These are phyloP conservation scores for Anthoscopus minutus DNA, from an alignment of 2,113 vertebrate species.

Conservation along the genomic window DNA sequence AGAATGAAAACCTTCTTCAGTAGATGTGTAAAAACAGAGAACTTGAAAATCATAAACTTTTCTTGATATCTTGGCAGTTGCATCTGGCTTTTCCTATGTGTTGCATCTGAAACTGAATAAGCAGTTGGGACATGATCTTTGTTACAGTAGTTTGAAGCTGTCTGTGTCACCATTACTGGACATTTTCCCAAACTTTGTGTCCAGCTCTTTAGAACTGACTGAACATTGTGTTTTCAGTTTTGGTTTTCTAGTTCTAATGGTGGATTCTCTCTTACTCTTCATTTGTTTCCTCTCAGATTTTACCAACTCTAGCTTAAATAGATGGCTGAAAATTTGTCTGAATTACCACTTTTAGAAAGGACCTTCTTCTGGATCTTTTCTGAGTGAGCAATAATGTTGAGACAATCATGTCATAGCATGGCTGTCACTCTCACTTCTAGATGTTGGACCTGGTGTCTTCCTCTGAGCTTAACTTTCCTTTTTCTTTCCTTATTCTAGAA, in stretches of 20 bases:
- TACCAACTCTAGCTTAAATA: background rate
- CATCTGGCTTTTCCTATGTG: background rate
- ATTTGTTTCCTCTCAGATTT: background rate
- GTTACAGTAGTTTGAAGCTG: rapidly evolving
- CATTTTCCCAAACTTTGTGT: background rate
- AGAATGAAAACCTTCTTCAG: background rate
- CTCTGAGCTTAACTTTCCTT: background rate
- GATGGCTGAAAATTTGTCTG: background rate
- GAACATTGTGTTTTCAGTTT: background rate
- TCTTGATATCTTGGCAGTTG: background rate
- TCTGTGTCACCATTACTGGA: background rate
- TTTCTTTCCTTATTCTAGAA: background rate
- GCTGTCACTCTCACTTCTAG: background rate
- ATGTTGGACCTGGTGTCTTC: background rate
- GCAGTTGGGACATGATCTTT: background rate
- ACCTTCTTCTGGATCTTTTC: background rate
- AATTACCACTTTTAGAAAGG: background rate
- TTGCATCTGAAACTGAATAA: background rate
- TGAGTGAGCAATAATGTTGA: background rate
- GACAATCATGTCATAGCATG: background rate
- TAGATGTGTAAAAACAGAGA: background rate
- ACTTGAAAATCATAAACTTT: background rate
- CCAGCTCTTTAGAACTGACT: background rate
- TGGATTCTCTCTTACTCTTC: background rate
- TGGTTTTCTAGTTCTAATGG: background rate